Evolutionary conservation across 30 jellyfish, hydroid and myxozoan genomes (phyloP), one percentile per base, ranked within the genome.

Genomic region (Calvadosia cruxmelitensis): DNA sequence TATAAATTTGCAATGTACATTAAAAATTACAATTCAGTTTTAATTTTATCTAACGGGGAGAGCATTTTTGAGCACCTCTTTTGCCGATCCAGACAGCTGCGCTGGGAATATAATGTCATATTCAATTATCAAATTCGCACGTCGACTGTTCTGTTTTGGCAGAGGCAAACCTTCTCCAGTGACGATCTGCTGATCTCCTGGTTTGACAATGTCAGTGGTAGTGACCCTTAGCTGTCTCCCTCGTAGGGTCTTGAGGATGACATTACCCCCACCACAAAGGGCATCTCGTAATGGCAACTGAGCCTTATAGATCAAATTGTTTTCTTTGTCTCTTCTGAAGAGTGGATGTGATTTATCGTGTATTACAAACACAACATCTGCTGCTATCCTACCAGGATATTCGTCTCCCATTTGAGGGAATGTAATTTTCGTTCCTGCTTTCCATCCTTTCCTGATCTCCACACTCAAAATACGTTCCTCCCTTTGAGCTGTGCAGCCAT

Each of bases 381-480:
- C 90, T 33, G 96, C 84, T 0, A 85, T 63, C 29, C 72, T 52
- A 2, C 96, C 96, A 0, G 85, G 91, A 10, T 33, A 30, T 51
- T 85, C 84, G 67, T 85, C 96, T 0, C 96, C 96, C 74, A 76
- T 93, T 20, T 74, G 74, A 0, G 81, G 74, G 67, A 85, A 85
- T 1, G 93, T 85, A 35, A 85, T 78, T 73, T 79, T 85, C 28
- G 96, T 85, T 33, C 96, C 96, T 51, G 73, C 95, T 49, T 85
- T 85, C 96, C 96, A 85, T 1, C 96, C 96, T 78, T 85, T 85
- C 71, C 78, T 85, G 13, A 85, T 76, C 27, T 85, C 88, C 1
- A 85, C 52, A 15, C 75, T 70, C 48, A 85, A 36, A 33, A 85
- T 74, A 32, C 74, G 79, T 49, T 86, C 92, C 3, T 73, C 87